Evolutionary conservation across 2,888 invertebrate species (phyloP), one percentile per base, ranked within the genome.

Genomic region (Drosophila heteroneura): DNA sequence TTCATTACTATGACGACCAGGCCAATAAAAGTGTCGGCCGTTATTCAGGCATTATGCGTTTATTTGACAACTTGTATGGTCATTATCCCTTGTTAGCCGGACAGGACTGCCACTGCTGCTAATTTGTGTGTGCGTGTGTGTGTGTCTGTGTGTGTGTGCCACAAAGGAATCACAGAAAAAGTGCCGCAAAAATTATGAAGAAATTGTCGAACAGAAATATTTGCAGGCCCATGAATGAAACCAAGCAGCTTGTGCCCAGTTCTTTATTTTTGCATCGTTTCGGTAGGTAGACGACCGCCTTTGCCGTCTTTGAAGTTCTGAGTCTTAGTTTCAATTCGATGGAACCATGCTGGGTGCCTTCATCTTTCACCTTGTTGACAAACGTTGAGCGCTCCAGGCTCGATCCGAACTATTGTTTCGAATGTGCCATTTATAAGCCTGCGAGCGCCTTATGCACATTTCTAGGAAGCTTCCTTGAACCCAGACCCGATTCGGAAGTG

Each of bases 151-250:
- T 33, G 12, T 63, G 64, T 61, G 61, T 44, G 22, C 41, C 58
- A 58, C 58, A 54, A 49, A 52, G 22, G 52, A 56, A 78, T 68
- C 67, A 60, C 28, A 61, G 63, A 73, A 88, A 76, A 89, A 84
- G 73, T 85, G 90, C 87, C 91, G 87, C 89, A 89, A 69, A 87
- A 89, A 91, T 87, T 91, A 91, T 91, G 88, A 85, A 85, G 90
- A 91, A 87, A 90, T 87, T 88, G 64, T 47, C 39, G 70, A 70
- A 39, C 67, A 60, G 63, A 80, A 76, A 76, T 80, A 76, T 88
- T 85, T 85, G 86, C 90, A 57, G 57, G 35, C 56, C 19, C 57
- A 64, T 76, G 77, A 75, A 83, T 88, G 78, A 74, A 74, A 54
- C 51, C 69, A 51, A 26, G 4, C 53, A 61, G 52, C 37, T 73